Evolutionary conservation across 2,888 invertebrate species (phyloP), one percentile per base, ranked within the genome.

Genomic region (Aphidoletes aphidimyza): DNA sequence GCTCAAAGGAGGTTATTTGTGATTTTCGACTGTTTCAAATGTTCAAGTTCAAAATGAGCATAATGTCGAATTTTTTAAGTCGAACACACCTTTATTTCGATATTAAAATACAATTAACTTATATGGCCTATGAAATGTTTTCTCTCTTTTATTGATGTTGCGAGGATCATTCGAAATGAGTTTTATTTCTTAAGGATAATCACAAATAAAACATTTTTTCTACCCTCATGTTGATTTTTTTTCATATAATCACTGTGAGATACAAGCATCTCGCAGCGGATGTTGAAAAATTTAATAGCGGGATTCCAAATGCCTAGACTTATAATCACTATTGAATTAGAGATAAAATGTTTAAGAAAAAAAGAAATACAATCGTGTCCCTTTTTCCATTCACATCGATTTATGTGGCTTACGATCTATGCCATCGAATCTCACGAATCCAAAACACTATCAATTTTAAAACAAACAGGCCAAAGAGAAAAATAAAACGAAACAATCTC

Each of bases 61-160:
- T 37, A 81, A 81, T n/a, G 11, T 19, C 26, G n/a, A 37, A 81
- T 37, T 9, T 37, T 0, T 59, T 3, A 37, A 81, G 17, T 17
- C 34, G 17, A 34, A 78, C 17, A 81, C 81, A 81, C 81, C 81
- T 81, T 81, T 81, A 81, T 81, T 1, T 81, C 37, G 81, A 81
- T 81, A 81, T 81, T 81, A 81, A 81, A 81, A 81, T 81, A 81
- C 81, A 81, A 81, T 81, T 81, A 81, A 81, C 81, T 37, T 81
- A 37, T 78, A 81, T 81, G 36, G 37, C 36, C 69, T 14, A 30
- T 17, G 39, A 11, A 11, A 39, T 39, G 5, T 39, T 39, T 39
- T 39, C 3, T 49, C 19, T 49, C 17, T 69, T 69, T 22, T 34
- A 34, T 34, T 8, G 30, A 17, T 34, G n/a, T 19, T 69, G 14